phyloP scores from a whole-genome alignment of 2,888 invertebrate species.

The Carabus problematicus region DNA sequence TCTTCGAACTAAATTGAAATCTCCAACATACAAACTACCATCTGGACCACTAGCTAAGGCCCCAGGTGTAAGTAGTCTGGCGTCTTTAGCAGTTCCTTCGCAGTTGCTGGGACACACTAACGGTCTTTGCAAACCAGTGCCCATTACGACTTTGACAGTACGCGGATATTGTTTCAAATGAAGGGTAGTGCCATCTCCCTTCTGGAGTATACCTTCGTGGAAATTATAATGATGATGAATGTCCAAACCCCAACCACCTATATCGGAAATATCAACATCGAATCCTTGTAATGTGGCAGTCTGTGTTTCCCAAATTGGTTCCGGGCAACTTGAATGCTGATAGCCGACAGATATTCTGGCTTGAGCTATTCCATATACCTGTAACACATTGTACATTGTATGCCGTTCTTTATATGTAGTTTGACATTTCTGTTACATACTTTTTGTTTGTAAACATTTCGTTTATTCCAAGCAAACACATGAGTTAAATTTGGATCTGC shows the following conservation, averaged over 20 bases:
- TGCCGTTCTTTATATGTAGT: not conserved
- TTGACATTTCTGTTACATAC: constrained; percentile 56
- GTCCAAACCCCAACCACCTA: constrained; percentile 97
- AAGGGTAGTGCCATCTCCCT: constrained; percentile 94
- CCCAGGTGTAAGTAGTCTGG: constrained; percentile 89
- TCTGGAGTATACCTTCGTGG: constrained; percentile 96
- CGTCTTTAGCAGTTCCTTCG: constrained; percentile 84
- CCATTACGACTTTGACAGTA: constrained; percentile 91
- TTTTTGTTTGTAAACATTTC: constrained; percentile 97
- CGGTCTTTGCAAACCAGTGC: constrained; percentile 86
- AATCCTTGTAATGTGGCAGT: constrained; percentile 94
- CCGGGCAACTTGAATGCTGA: constrained; percentile 85
- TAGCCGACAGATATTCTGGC: constrained; percentile 93
- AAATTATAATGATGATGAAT: constrained; percentile 99
- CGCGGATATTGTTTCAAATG: constrained; percentile 93
- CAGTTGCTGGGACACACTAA: constrained; percentile 88
- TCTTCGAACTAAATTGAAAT: constrained; percentile 92
- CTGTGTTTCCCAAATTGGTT: constrained; percentile 94
- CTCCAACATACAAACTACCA: constrained; percentile 96
- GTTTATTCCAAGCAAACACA: constrained; percentile 97
- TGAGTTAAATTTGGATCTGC: constrained; percentile 95
- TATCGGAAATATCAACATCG: constrained; percentile 95
- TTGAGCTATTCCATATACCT: constrained; percentile 83
- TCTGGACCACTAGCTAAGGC: constrained; percentile 95
- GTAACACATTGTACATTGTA: constrained; percentile 25